Percentiles rank a stretch among this genome's conserved stretches.
phyloP scores from a whole-genome alignment of 2,888 invertebrate species.

The Cepaea hortensis region DNA sequence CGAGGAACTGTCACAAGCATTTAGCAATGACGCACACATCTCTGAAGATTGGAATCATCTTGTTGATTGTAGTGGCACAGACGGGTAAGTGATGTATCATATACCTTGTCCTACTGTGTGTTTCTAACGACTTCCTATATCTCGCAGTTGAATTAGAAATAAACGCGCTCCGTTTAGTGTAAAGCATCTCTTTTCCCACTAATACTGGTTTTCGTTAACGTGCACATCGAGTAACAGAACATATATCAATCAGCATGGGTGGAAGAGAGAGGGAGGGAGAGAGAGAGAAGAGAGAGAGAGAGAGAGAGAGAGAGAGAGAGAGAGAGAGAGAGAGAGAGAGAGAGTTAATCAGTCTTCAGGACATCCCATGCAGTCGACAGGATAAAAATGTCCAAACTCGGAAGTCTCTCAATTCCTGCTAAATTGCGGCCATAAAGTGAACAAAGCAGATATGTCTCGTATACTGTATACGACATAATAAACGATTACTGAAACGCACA shows the following conservation, averaged over 20 bases:
- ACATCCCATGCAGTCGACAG: too few relatives aligned
- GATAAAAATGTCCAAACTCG: too few relatives aligned
- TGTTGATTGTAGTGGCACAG: not conserved
- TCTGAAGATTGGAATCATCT: not conserved
- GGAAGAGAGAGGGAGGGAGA: not conserved
- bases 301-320: conserved; percentile 40
- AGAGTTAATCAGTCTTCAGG: too few relatives aligned
- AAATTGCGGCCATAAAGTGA: too few relatives aligned
- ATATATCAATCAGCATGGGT: not conserved
- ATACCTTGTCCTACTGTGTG: too few relatives aligned
- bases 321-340: conserved; percentile 24
- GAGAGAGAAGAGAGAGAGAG: conserved; percentile 22
- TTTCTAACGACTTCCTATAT: too few relatives aligned
- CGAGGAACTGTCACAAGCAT: not conserved
- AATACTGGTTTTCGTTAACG: not conserved
- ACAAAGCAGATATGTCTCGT: too few relatives aligned
- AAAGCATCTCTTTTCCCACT: not conserved
- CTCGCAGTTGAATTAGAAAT: too few relatives aligned
- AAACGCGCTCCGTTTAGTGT: too few relatives aligned
- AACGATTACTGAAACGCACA: too few relatives aligned
- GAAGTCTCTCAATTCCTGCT: too few relatives aligned
- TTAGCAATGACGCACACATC: not conserved
- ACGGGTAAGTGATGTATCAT: not conserved
- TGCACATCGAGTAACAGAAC: not conserved
- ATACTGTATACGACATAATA: too few relatives aligned